phyloP scores from a whole-genome alignment of 2,113 vertebrate species.

The Datnioides undecimradiatus region DNA sequence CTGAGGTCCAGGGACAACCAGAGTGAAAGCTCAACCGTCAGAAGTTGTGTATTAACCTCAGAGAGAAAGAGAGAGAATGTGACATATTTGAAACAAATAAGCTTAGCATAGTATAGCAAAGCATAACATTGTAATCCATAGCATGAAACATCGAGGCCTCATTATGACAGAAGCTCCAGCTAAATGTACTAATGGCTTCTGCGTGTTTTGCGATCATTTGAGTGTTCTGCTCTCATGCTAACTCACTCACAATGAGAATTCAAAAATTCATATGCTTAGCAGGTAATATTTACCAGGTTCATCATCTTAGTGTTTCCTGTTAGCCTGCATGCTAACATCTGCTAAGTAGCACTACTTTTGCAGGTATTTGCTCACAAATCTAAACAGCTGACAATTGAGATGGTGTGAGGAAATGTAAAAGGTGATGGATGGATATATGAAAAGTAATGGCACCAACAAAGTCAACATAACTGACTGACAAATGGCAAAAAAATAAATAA shows the following conservation, averaged over 20 bases:
- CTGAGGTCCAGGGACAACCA: background rate
- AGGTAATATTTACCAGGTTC: background rate
- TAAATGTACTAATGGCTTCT: background rate
- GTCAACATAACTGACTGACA: background rate
- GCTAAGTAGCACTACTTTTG: background rate
- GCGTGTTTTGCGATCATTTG: background rate
- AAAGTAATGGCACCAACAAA: background rate
- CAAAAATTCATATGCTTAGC: too few relatives aligned
- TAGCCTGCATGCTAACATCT: background rate
- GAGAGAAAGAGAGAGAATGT: background rate
- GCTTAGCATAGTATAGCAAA: background rate
- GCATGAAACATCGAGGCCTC: background rate
- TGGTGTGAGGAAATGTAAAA: background rate
- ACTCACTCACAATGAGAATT: background rate
- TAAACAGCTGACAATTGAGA: background rate
- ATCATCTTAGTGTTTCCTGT: background rate
- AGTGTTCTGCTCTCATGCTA: background rate
- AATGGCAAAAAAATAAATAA: too few relatives aligned
- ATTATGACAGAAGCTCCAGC: background rate
- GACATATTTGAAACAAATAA: background rate
- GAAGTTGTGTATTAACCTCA: background rate
- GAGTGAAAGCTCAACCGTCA: constrained; percentile 13
- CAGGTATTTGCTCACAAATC: background rate
- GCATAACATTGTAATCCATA: background rate
- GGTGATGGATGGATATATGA: background rate